Evolutionary conservation across 2,888 invertebrate genomes (phyloP).

Genomic region (Phyllotreta cruciferae): DNA sequence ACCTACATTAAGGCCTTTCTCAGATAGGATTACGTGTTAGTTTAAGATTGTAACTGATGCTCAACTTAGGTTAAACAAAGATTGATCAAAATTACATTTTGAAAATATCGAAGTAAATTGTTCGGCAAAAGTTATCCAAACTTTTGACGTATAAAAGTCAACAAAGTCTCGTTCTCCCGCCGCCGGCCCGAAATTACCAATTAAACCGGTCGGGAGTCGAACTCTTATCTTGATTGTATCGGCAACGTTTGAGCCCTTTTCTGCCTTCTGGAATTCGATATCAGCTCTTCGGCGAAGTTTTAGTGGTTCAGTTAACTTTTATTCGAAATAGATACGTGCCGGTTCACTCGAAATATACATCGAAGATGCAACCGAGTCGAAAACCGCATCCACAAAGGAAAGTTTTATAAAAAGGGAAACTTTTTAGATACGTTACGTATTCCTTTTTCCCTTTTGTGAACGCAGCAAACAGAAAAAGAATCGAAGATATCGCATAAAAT

Average conservation of each 20-base stretch:
- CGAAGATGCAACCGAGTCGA: slow-evolving; percentile 12
- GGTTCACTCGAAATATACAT: slow-evolving; percentile 19
- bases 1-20: no score
- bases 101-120: slow-evolving; percentile 15
- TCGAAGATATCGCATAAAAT: no score
- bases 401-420: slow-evolving; percentile 1
- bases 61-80: not conserved
- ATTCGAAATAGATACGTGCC: slow-evolving; percentile 35
- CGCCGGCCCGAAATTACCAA: slow-evolving; percentile 39
- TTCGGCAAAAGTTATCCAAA: slow-evolving; percentile 7
- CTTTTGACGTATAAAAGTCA: slow-evolving; percentile 16
- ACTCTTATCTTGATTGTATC: slow-evolving; percentile 43
- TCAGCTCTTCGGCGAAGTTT: slow-evolving; percentile 32
- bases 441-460: no score
- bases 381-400: not conserved
- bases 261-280: slow-evolving; percentile 36
- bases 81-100: slow-evolving; percentile 7
- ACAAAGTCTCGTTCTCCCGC: slow-evolving; percentile 9
- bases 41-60: not conserved
- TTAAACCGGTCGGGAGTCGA: slow-evolving; percentile 39
- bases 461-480: no score
- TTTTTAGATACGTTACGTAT: not conserved
- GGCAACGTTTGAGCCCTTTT: slow-evolving; percentile 37
- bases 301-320: slow-evolving; percentile 36
- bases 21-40: no score